Evolutionary conservation across 1,140 invertebrate species (phyloP).

Genomic region (Eriocheir sinensis): DNA sequence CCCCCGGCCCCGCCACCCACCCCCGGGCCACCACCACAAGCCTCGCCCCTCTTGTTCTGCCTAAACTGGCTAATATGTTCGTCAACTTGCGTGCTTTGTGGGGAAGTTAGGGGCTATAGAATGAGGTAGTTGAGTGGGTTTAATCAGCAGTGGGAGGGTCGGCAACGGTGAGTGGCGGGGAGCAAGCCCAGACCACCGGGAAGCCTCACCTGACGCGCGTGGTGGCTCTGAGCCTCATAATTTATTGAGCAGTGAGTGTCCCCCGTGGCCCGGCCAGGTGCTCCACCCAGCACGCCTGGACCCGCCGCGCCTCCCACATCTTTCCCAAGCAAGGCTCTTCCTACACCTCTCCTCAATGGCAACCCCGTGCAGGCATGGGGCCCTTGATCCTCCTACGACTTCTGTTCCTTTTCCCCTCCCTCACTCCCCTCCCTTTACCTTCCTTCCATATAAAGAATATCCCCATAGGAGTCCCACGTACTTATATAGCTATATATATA

Average conservation of each 20-base stretch:
- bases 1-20: not conserved
- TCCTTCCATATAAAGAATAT: no score
- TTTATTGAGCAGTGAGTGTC: slow-evolving; percentile 43
- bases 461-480: no score
- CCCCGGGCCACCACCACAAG: not conserved
- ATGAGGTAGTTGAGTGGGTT: slow-evolving; percentile 10
- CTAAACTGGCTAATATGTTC: slow-evolving; percentile 25
- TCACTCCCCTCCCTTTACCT: not conserved
- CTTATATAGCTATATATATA: no score
- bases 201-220: not conserved
- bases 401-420: not conserved
- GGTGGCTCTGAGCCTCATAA: not conserved
- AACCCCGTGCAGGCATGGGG: not conserved
- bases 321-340: not conserved
- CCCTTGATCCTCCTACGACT: not conserved
- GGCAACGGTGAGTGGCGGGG: not conserved
- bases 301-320: not conserved
- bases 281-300: not conserved
- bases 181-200: not conserved
- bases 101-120: not conserved
- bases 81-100: slow-evolving; percentile 3
- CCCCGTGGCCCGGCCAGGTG: slow-evolving; percentile 28
- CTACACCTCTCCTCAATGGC: not conserved
- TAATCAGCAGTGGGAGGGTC: not conserved
- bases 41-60: not conserved